These are phyloP conservation scores for Leptarthrus brevirostris DNA, from an alignment of 2,888 invertebrate species.

Conservation along the genomic window DNA sequence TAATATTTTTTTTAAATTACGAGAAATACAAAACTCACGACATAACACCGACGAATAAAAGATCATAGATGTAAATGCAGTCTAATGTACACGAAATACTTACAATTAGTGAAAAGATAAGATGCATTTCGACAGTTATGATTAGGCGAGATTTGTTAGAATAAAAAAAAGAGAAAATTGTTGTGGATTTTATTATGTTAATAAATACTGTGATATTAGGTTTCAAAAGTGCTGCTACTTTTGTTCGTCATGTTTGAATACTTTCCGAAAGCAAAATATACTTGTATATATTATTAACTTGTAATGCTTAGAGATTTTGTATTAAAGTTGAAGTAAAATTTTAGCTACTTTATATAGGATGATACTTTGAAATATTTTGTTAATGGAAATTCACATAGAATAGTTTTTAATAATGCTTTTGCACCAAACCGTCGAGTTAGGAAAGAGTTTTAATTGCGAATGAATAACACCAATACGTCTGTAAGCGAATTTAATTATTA, in stretches of 20 bases:
- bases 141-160: constrained; percentile 10
- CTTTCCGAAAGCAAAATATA: background rate
- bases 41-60: background rate
- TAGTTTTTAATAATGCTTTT: too few species aligned
- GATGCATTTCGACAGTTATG: background rate
- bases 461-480: too few species aligned
- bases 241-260: constrained; percentile 6
- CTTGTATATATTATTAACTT: constrained; percentile 5
- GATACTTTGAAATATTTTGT: too few species aligned
- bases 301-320: background rate
- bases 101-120: background rate
- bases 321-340: background rate
- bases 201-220: constrained; percentile 38
- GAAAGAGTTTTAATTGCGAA: too few species aligned
- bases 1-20: background rate
- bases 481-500: too few species aligned
- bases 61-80: background rate
- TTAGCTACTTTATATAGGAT: background rate
- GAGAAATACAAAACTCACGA: constrained; percentile 1
- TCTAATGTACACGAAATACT: background rate
- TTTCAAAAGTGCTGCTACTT: constrained; percentile 35
- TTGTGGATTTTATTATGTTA: constrained; percentile 43
- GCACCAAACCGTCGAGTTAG: too few species aligned
- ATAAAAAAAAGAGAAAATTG: constrained; percentile 15
- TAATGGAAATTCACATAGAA: too few species aligned